phyloP scores from a whole-genome alignment of 2,888 invertebrate species.

The Abrostola tripartita region DNA sequence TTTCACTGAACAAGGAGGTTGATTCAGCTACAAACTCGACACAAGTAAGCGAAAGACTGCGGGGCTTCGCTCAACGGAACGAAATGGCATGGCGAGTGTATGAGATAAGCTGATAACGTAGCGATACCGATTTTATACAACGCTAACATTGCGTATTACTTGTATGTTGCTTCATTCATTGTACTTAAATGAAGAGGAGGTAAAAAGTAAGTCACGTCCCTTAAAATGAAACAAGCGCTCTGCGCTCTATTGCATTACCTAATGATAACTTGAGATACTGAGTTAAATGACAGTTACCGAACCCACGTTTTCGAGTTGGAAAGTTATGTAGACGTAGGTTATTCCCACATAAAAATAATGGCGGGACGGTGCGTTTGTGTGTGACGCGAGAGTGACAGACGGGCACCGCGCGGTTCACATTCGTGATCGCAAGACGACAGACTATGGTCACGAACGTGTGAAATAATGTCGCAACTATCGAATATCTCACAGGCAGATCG shows the following conservation, averaged over 20 bases:
- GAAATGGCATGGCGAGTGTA: conserved; percentile 80
- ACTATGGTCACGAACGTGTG: conserved; percentile 82
- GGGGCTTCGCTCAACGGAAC: conserved; percentile 73
- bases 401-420: conserved; percentile 66
- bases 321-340: conserved; percentile 67
- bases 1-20: conserved; percentile 60
- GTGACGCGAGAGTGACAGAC: conserved; percentile 72
- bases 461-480: conserved; percentile 77
- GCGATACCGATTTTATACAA: conserved; percentile 79
- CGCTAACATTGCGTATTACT: conserved; percentile 73
- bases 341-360: conserved; percentile 75
- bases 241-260: conserved; percentile 4
- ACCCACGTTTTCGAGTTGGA: conserved; percentile 58
- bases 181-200: conserved; percentile 26
- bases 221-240: conserved; percentile 6
- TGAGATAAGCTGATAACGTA: conserved; percentile 86
- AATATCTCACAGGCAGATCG: conserved; percentile 69
- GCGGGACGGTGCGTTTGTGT: conserved; percentile 67
- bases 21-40: conserved; percentile 68
- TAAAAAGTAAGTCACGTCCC: conserved; percentile 5
- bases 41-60: conserved; percentile 74
- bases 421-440: conserved; percentile 72
- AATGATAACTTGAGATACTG: conserved; percentile 29
- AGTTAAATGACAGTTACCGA: conserved; percentile 31
- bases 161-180: conserved; percentile 56